Percentiles rank a stretch among this genome's conserved stretches.
phyloP scores from a whole-genome alignment of 2,113 vertebrate genomes.

The Echinops telfairi region DNA sequence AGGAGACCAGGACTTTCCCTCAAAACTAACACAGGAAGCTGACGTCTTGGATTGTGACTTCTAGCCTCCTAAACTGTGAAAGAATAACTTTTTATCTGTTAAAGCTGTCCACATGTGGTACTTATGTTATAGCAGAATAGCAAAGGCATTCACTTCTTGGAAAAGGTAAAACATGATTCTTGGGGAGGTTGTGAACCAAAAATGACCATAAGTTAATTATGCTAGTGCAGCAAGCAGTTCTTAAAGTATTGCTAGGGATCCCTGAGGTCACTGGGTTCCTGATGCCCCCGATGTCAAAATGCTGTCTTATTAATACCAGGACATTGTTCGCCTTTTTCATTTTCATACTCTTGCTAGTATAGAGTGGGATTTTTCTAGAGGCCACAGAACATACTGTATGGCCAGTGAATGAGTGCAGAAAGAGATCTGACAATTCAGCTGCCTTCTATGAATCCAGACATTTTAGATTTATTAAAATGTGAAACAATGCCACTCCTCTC shows the following conservation, averaged over 20 bases:
- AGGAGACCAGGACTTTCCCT: too few relatives aligned
- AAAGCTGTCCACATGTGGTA: too few relatives aligned
- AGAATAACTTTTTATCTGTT: too few relatives aligned
- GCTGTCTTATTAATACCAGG: background rate
- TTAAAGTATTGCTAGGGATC: background rate
- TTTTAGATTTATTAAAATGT: constrained; percentile 9
- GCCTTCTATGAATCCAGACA: background rate
- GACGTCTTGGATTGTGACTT: too few relatives aligned
- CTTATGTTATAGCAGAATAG: too few relatives aligned
- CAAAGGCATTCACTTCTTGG: background rate
- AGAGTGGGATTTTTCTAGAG: constrained; percentile 12
- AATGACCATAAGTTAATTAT: background rate
- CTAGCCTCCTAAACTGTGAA: too few relatives aligned
- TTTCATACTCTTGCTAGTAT: background rate
- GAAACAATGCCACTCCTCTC: background rate
- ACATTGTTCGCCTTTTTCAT: background rate
- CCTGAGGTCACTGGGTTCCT: background rate
- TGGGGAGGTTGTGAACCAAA: background rate
- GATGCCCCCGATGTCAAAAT: background rate
- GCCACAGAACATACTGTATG: background rate
- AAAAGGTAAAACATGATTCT: constrained; percentile 1
- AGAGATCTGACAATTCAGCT: background rate
- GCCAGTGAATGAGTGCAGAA: background rate
- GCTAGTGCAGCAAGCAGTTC: background rate
- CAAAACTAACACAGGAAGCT: too few relatives aligned